These are phyloP conservation scores for Caenorhabditis latens DNA, from an alignment of 1,140 invertebrate species.

Conservation along the genomic window DNA sequence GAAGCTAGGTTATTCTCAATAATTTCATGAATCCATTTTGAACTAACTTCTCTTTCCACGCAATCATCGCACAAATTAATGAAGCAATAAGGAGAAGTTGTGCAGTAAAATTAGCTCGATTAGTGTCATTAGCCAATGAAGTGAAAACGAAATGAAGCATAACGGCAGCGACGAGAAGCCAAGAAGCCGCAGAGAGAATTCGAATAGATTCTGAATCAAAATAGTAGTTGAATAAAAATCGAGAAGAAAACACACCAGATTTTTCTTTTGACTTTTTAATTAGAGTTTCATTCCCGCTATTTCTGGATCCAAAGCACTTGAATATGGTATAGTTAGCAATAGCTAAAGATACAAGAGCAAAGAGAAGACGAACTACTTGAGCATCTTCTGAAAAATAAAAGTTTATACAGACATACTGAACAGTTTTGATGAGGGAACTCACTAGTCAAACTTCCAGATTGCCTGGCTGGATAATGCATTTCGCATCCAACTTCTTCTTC, in stretches of 20 bases:
- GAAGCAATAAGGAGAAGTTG: background rate
- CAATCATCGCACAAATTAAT: background rate
- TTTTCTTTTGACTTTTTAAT: background rate
- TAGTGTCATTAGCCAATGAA: background rate
- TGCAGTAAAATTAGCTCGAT: slow-evolving; percentile 20
- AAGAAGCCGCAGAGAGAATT: slow-evolving; percentile 29
- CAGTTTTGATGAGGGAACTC: background rate
- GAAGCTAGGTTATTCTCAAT: too few relatives aligned
- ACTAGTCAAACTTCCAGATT: slow-evolving; percentile 20
- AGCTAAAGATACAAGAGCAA: background rate
- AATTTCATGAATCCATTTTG: too few relatives aligned
- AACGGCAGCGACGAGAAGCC: slow-evolving; percentile 13
- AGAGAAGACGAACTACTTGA: slow-evolving; percentile 23
- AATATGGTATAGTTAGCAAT: background rate
- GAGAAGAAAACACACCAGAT: background rate
- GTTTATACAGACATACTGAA: too few relatives aligned
- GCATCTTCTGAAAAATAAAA: slow-evolving; percentile 20
- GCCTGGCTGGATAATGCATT: background rate
- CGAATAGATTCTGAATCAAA: slow-evolving; percentile 42
- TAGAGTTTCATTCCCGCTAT: background rate
- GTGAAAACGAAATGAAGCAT: slow-evolving; percentile 29
- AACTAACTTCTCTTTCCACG: slow-evolving; percentile 4
- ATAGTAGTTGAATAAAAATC: background rate
- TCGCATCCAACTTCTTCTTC: slow-evolving; percentile 63
- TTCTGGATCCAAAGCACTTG: background rate